A percentile compares a stretch with the other conserved stretches of the same genome.
Evolutionary conservation across 2,888 invertebrate genomes (phyloP).

Genomic region (Amphipyra tragopoginis): DNA sequence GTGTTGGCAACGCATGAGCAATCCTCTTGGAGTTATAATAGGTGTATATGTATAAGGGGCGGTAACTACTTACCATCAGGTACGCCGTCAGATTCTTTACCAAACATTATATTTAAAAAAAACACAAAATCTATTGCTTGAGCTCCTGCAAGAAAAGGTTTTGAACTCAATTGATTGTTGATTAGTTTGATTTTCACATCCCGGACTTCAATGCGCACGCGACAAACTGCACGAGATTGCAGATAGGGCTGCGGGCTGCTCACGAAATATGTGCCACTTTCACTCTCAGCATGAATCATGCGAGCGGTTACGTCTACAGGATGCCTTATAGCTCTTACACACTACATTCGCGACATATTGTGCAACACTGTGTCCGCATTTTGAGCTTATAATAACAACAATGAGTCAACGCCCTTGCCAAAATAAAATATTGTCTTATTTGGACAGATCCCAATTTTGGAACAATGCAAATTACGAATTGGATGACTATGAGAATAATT

Average conservation of each 20-base stretch:
- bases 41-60: too few species aligned
- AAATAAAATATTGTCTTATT: slow-evolving; percentile 31
- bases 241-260: slow-evolving; percentile 60
- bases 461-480: slow-evolving; percentile 13
- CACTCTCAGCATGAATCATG: slow-evolving; percentile 84
- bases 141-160: background rate
- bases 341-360: slow-evolving; percentile 74
- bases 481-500: slow-evolving; percentile 17
- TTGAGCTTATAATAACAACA: slow-evolving; percentile 69
- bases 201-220: background rate
- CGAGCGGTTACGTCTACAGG: slow-evolving; percentile 78
- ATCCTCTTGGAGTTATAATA: too few species aligned
- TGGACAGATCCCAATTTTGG: slow-evolving; percentile 38
- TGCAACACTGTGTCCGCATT: slow-evolving; percentile 77
- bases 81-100: too few species aligned
- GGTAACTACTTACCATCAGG: too few species aligned
- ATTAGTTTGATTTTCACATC: background rate
- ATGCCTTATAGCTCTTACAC: slow-evolving; percentile 71
- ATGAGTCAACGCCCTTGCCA: slow-evolving; percentile 61
- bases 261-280: slow-evolving; percentile 81
- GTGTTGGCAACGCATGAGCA: too few species aligned
- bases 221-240: slow-evolving; percentile 28
- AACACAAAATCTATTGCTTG: too few species aligned
- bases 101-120: too few species aligned
- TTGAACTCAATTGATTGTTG: background rate